Evolutionary conservation across 2,888 invertebrate genomes (phyloP).

Genomic region (Tinea semifulvella): DNA sequence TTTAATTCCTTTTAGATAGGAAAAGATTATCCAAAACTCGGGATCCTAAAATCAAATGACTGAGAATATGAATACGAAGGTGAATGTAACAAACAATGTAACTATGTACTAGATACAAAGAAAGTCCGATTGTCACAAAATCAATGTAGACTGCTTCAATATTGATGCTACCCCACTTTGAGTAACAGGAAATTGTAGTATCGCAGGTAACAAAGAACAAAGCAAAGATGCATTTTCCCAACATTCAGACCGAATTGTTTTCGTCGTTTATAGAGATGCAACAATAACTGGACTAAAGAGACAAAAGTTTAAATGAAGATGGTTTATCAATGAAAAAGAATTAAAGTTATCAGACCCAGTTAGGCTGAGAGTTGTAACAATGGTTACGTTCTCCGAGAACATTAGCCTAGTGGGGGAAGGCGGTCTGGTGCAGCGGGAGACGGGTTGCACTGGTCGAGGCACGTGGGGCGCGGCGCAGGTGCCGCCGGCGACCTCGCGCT

Average conservation of each 20-base stretch:
- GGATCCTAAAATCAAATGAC: no score
- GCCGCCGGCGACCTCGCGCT: constrained; percentile 62
- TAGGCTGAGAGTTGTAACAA: no score
- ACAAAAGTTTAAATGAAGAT: no score
- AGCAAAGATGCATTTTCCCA: not conserved
- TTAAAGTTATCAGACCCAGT: no score
- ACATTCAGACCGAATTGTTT: not conserved
- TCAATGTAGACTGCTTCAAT: not conserved
- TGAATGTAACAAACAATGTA: no score
- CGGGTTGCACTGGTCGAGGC: not conserved
- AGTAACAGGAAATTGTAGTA: constrained; percentile 1
- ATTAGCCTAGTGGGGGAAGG: not conserved
- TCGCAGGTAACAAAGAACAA: constrained; percentile 6
- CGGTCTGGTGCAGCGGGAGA: not conserved
- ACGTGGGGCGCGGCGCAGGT: constrained; percentile 38
- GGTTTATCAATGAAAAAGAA: no score
- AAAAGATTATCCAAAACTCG: no score
- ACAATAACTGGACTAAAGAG: not conserved
- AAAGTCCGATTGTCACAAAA: constrained; percentile 5
- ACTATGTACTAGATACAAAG: no score
- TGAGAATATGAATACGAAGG: no score
- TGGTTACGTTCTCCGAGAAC: no score
- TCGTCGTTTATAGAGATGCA: not conserved
- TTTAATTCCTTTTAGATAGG: no score
- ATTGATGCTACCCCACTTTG: not conserved